Evolutionary conservation across 2,797 vertebrate genomes (phyloP).

Genomic region (Sebastes alutus): DNA sequence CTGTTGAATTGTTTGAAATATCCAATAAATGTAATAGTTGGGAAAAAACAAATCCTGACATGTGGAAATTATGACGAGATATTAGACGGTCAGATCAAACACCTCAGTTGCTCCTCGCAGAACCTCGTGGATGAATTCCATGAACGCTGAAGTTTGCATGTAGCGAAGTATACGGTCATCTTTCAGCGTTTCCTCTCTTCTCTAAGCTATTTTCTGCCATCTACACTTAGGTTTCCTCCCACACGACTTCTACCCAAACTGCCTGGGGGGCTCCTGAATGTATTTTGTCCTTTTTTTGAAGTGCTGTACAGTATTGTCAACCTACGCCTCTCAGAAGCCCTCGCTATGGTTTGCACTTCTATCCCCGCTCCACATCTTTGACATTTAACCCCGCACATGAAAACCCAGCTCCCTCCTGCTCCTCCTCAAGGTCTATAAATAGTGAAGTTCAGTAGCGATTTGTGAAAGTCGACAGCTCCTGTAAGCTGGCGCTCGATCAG

Average conservation of each 20-base stretch:
- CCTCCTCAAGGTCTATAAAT: constrained; percentile 32
- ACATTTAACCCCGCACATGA: constrained; percentile 24
- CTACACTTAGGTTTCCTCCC: constrained; percentile 37
- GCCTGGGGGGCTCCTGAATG: constrained; percentile 77
- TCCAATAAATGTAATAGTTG: not conserved
- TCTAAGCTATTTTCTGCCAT: constrained; percentile 46
- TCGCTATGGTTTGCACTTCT: constrained; percentile 44
- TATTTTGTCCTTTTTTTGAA: constrained; percentile 75
- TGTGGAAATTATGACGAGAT: not conserved
- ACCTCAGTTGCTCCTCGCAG: not conserved
- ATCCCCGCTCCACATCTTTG: constrained; percentile 1
- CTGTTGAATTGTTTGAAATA: constrained; percentile 5
- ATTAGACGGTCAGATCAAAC: constrained; percentile 8
- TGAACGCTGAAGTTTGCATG: constrained; percentile 25
- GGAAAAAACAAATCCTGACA: not conserved
- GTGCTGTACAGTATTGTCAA: constrained; percentile 75
- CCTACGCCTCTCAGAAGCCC: constrained; percentile 43
- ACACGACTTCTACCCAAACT: constrained; percentile 41
- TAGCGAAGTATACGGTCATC: constrained; percentile 16
- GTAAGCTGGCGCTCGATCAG: constrained; percentile 28
- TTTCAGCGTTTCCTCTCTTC: constrained; percentile 26
- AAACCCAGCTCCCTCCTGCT: constrained; percentile 19
- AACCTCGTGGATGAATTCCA: constrained; percentile 1
- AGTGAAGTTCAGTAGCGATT: constrained; percentile 25
- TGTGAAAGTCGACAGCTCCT: constrained; percentile 25